phyloP scores from a whole-genome alignment of 2,113 vertebrate genomes.

The Gymnobelideus leadbeateri region DNA sequence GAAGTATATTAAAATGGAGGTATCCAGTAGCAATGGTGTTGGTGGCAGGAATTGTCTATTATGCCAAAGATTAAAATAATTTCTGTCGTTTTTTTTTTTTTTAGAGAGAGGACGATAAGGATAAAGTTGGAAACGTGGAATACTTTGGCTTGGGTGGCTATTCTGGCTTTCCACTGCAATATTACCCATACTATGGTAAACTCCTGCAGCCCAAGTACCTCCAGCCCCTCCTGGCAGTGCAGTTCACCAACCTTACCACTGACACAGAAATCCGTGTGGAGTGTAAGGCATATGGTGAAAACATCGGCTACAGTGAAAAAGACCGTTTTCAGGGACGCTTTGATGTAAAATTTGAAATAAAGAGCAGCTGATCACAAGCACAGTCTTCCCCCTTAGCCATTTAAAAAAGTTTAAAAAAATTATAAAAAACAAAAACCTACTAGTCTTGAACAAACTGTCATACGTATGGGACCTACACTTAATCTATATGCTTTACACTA shows the following conservation, averaged over 20 bases:
- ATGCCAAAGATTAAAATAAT: not conserved
- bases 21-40: not conserved
- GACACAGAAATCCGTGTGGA: conserved; percentile 91
- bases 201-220: conserved; percentile 93
- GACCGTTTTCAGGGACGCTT: conserved; percentile 99
- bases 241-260: conserved; percentile 93
- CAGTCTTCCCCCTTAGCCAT: conserved; percentile 84
- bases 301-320: conserved; percentile 96
- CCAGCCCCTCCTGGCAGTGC: conserved; percentile 95
- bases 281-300: conserved; percentile 92
- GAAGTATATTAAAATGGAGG: not conserved
- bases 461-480: conserved; percentile 99
- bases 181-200: conserved; percentile 98
- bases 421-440: conserved; percentile 88
- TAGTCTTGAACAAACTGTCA: conserved; percentile 99
- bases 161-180: conserved; percentile 93
- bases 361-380: conserved; percentile 93
- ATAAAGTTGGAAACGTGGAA: conserved; percentile 85
- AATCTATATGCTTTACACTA: conserved; percentile 99
- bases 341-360: conserved; percentile 94
- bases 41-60: not conserved
- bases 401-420: conserved; percentile 84
- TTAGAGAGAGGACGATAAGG: conserved; percentile 90
- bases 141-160: conserved; percentile 88
- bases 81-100: conserved; percentile 32